Conservation (phyloP, 2,797 vertebrate genomes). For the Gallinago stenura region DNA sequence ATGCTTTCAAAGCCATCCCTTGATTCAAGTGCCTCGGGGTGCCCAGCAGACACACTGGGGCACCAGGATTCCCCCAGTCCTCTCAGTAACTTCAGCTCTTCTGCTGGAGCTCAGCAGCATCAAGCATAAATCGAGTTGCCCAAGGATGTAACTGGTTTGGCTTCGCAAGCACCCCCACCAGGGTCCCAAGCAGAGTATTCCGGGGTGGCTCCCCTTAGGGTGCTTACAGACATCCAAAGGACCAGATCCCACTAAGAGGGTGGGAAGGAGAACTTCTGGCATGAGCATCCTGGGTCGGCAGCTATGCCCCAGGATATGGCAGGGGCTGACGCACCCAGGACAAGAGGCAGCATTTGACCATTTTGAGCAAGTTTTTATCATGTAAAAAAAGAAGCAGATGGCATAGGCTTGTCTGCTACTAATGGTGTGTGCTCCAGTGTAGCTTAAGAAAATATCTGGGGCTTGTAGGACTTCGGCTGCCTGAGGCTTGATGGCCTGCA, state of each 20-base stretch:
- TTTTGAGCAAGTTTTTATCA: neutral
- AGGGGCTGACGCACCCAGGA: neutral
- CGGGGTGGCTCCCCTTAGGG: neutral
- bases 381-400: neutral
- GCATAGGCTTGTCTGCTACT: neutral
- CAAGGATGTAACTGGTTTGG: accelerated
- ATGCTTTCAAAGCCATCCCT: neutral
- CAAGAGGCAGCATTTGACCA: neutral
- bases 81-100: neutral
- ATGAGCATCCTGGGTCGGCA: neutral
- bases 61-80: neutral
- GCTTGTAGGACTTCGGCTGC: neutral
- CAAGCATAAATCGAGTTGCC: neutral
- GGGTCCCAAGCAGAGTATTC: neutral
- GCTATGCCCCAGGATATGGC: accelerated
- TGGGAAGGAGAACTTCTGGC: neutral
- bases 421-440: neutral
- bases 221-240: neutral
- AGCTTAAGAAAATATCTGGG: neutral
- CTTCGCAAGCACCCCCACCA: neutral
- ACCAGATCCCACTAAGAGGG: neutral
- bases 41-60: neutral
- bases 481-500: neutral
- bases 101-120: neutral
- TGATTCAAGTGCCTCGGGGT: accelerated